Evolutionary conservation across 2,888 invertebrate species (phyloP), one percentile per base, ranked within the genome.

Genomic region (Leptinotarsa tumamoca): DNA sequence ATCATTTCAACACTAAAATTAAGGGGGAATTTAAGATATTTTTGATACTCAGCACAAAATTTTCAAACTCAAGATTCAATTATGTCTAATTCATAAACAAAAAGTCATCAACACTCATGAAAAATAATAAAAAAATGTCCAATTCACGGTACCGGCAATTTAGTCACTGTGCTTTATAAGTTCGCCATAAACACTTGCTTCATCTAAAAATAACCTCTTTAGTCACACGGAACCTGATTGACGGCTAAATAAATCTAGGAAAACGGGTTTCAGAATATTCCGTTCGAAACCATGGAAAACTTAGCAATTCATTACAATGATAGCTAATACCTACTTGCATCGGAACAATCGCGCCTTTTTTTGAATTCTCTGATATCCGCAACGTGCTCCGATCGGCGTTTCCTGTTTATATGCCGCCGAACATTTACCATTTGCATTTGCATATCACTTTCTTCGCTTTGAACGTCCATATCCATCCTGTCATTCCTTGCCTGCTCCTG

Each of bases 311-410:
- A 63, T 71, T 14, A 4, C n/a, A 58, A 71, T 18, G 17, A 18
- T 7, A 4, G 7, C 21, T 58, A 73, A 5, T 58, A 79, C 83
- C 84, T 79, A 85, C 86, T 85, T 67, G 82, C 81, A 85, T 86
- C 83, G 81, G 86, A 85, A 66, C 82, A 81, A 85, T 86, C 83
- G 81, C 86, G 86, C 86, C 84, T 82, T 78, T 85, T 86, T 85
- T 87, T 87, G 71, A 84, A 86, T 66, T 80, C 80, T 5, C 74
- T 69, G 14, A 72, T 15, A 21, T 70, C 78, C 67, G 73, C 74
- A 61, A 54, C 67, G 66, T 74, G 76, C 54, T 79, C 75, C 74
- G 78, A 80, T 13, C 58, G 56, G 43, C 82, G 82, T 72, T 83
- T 83, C 77, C 80, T 74, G 80, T 77, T 78, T 63, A 66, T 52